These are phyloP conservation scores for Malurus cyaneus DNA, from an alignment of 2,113 vertebrate genomes.

Conservation along the genomic window DNA sequence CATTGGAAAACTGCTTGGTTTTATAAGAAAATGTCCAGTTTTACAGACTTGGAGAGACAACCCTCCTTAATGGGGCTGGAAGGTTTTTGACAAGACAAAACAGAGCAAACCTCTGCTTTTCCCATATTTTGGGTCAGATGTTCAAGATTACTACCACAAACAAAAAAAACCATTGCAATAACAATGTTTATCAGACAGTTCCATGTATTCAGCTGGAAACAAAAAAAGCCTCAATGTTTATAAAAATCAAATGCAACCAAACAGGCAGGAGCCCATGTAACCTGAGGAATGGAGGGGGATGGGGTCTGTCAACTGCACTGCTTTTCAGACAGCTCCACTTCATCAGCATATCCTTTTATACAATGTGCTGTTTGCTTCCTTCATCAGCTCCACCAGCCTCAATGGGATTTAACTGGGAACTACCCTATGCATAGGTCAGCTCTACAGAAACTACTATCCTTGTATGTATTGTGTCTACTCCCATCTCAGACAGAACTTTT, in stretches of 20 bases:
- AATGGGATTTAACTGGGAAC: neutral
- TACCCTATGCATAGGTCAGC: neutral
- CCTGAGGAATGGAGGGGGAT: neutral
- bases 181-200: neutral
- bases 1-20: neutral
- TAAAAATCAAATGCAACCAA: neutral
- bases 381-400: neutral
- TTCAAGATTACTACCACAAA: neutral
- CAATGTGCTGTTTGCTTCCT: neutral
- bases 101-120: neutral
- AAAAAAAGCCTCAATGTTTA: neutral
- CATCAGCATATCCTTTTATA: fast-evolving
- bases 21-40: neutral
- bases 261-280: neutral
- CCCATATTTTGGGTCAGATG: neutral
- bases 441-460: neutral
- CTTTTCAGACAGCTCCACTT: neutral
- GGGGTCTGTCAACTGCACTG: neutral
- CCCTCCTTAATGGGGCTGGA: neutral
- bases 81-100: neutral
- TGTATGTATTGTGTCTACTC: neutral
- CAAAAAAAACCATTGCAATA: neutral
- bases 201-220: neutral
- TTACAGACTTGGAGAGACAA: neutral
- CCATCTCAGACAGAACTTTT: neutral